Evolutionary conservation across 2,797 vertebrate species (phyloP).

Genomic region (Capromys pilorides): DNA sequence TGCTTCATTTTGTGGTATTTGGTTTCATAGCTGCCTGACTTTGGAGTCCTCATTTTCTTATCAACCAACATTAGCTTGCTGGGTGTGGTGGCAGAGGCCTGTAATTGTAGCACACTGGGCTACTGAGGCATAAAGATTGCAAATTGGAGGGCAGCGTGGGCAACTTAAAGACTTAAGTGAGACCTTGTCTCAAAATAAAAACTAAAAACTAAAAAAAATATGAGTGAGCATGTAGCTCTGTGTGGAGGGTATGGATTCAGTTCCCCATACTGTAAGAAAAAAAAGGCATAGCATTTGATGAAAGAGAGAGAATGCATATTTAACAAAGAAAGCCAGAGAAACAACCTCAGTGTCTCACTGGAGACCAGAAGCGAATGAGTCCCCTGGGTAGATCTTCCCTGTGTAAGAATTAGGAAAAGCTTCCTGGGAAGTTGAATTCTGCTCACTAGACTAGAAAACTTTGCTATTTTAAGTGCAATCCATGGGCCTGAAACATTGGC

Average conservation of each 20-base stretch:
- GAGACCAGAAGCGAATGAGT: background rate
- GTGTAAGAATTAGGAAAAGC: slow-evolving; percentile 7
- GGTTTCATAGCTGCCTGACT: background rate
- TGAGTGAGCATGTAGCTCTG: background rate
- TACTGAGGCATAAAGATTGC: background rate
- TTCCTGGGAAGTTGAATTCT: slow-evolving; percentile 26
- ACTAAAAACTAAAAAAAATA: background rate
- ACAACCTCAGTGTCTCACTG: background rate
- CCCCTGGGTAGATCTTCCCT: background rate
- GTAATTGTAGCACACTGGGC: background rate
- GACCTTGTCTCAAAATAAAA: background rate
- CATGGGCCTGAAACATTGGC: background rate
- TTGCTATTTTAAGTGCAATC: slow-evolving; percentile 11
- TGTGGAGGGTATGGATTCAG: background rate
- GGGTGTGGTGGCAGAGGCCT: background rate
- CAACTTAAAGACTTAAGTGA: background rate
- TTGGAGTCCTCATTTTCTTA: background rate
- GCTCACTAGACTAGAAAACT: slow-evolving; percentile 13
- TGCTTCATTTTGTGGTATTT: background rate
- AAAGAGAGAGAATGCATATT: background rate
- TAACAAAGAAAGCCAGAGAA: slow-evolving; percentile 50
- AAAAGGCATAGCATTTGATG: slow-evolving; percentile 31
- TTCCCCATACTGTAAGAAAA: background rate
- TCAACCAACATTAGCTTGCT: background rate
- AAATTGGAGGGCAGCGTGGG: background rate